Conservation (phyloP, 2,113 vertebrate genomes). For the Hymenochirus boettgeri region DNA sequence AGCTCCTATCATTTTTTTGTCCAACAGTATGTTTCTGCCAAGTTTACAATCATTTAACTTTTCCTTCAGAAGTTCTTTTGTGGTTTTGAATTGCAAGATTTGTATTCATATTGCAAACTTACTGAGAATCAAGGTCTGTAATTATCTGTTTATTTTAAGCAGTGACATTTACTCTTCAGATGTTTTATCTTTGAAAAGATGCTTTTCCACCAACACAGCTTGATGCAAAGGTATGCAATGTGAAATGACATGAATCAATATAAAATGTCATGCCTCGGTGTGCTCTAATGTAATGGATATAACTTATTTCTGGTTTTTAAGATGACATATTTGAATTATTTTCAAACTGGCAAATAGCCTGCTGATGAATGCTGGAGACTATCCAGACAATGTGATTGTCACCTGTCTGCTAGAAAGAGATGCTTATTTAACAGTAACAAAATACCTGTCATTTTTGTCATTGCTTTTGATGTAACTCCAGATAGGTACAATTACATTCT, state of each 20-base stretch:
- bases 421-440: slow-evolving; percentile 40
- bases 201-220: slow-evolving; percentile 36
- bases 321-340: slow-evolving; percentile 42
- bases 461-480: slow-evolving; percentile 34
- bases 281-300: slow-evolving; percentile 43
- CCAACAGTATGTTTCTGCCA: no score
- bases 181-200: slow-evolving; percentile 36
- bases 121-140: slow-evolving; percentile 37
- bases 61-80: background rate
- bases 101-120: slow-evolving; percentile 19
- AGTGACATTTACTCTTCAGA: slow-evolving; percentile 39
- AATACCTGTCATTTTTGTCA: slow-evolving; percentile 38
- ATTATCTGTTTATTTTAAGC: slow-evolving; percentile 43
- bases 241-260: slow-evolving; percentile 42
- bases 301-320: slow-evolving; percentile 39
- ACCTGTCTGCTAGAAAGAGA: slow-evolving; percentile 33
- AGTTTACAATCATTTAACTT: background rate
- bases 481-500: slow-evolving; percentile 25
- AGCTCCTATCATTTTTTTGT: no score
- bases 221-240: slow-evolving; percentile 43
- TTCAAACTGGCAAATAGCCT: slow-evolving; percentile 35
- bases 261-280: slow-evolving; percentile 42
- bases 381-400: slow-evolving; percentile 34
- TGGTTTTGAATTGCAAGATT: slow-evolving; percentile 7
- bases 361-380: slow-evolving; percentile 33